A percentile compares a stretch with the other conserved stretches of the same genome.
Evolutionary conservation across 2,888 invertebrate genomes (phyloP).

Genomic region (Lycocerus yunnanus): DNA sequence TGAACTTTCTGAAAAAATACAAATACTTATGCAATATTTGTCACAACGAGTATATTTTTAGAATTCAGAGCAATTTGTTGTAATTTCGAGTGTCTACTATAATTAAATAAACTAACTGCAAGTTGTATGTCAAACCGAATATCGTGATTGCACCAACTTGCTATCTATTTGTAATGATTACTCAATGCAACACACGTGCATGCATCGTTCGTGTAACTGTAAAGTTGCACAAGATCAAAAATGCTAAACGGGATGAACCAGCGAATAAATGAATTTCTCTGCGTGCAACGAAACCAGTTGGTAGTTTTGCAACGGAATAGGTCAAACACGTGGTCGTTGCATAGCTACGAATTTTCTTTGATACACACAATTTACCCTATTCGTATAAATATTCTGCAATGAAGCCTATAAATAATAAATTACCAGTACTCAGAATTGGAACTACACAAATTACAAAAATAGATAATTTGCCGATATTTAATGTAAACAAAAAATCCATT

Average conservation of each 20-base stretch:
- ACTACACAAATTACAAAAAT: not conserved
- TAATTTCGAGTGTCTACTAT: not conserved
- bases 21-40: not conserved
- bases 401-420: constrained; percentile 1
- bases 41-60: not conserved
- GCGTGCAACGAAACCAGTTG: constrained; percentile 18
- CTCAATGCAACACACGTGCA: not conserved
- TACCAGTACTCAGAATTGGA: not conserved
- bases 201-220: not conserved
- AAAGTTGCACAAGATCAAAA: constrained; percentile 1
- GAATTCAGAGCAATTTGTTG: not conserved
- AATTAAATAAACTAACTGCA: not conserved
- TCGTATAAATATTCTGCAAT: constrained; percentile 1
- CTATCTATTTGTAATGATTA: not conserved
- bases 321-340: constrained; percentile 41
- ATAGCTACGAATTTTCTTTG: constrained; percentile 10
- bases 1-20: not conserved
- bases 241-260: constrained; percentile 13
- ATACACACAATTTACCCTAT: constrained; percentile 1
- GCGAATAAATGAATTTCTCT: constrained; percentile 35
- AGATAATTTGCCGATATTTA: not conserved
- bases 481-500: not conserved
- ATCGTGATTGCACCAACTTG: not conserved
- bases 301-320: constrained; percentile 42
- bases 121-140: not conserved